Base-by-base conservation (phyloP, 1,140 invertebrate genomes). In the Calliphora vicina region DNA sequence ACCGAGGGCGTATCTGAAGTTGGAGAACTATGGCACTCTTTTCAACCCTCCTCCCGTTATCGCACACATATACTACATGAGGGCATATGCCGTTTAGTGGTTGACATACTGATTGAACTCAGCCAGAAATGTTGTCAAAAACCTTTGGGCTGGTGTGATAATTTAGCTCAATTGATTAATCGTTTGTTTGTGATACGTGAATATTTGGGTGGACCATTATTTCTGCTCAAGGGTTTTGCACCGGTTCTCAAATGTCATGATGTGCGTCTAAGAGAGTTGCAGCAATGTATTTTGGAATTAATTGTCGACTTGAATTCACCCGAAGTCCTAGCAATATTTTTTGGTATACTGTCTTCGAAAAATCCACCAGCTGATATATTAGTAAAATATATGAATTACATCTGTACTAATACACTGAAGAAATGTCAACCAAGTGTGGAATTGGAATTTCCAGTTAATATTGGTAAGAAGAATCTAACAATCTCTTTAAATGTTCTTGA, bases 31-130 rank as follows among this genome's bases (percentile, higher is more conserved):
- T 90, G 88, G 88, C 85, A 85, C 17, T 87, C 88, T 0, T 88
- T 90, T 29, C 87, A 87, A 76, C 89, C 89, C 1, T 87, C 86
- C 5, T 90, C 88, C 15, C 86, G 87, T 3, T 90, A 89, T 80
- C 85, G 88, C 26, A 87, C 84, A 20, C 86, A 87, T 83, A 86
- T 89, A 8, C 85, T 90, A 84, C 89, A 90, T 81, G 85, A 90
- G 61, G 88, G 89, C 0, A 73, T 90, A 9, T 89, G 88, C 81
- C 87, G 87, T 25, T 26, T 90, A 82, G 89, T 90, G 23, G 87
- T 90, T 6, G 85, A 90, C 81, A 88, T 90, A 84, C 85, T 90
- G 1, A 87, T 89, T 8, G 89, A 90, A 57, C 76, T 90, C 0
- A 88, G 89, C 0, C 71, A 86, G 25, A 80, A 85, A 43, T 90